phyloP scores from a whole-genome alignment of 92 coral and sea anemone genomes.

The Phenganax stokvisi region DNA sequence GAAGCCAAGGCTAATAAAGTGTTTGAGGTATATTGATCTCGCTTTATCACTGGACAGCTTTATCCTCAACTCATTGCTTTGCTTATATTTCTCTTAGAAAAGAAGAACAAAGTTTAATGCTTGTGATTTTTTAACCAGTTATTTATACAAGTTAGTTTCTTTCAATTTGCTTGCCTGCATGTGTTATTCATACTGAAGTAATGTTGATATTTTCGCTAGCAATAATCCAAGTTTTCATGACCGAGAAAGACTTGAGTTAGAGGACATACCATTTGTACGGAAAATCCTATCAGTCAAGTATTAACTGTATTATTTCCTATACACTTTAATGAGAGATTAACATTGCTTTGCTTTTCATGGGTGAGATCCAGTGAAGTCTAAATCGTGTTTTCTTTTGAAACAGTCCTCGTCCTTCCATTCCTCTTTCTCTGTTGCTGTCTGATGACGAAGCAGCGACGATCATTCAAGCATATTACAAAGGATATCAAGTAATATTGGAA shows the following conservation, averaged over 20 bases:
- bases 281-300: constrained; percentile 78
- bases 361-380: neutral
- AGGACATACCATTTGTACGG: constrained; percentile 90
- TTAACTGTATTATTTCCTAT: neutral
- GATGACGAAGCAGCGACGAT: constrained; percentile 89
- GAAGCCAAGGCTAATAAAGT: constrained; percentile 96
- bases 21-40: constrained; percentile 66
- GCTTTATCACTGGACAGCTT: neutral
- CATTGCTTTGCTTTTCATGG: neutral
- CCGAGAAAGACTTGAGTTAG: constrained; percentile 53
- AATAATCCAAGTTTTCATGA: constrained; percentile 63
- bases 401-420: constrained; percentile 91
- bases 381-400: neutral
- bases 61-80: neutral
- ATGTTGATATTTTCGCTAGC: constrained; percentile 32
- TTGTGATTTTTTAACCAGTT: constrained; percentile 86
- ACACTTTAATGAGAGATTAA: neutral
- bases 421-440: constrained; percentile 76
- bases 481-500: constrained; percentile 55
- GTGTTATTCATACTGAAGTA: neutral
- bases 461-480: constrained; percentile 84
- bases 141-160: constrained; percentile 63
- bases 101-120: constrained; percentile 98
- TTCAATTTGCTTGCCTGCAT: neutral
- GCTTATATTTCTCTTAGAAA: constrained; percentile 56